Percentiles rank a stretch among this genome's conserved stretches.
Conservation (phyloP, 2,888 invertebrate species). For the Dasypolia templi region DNA sequence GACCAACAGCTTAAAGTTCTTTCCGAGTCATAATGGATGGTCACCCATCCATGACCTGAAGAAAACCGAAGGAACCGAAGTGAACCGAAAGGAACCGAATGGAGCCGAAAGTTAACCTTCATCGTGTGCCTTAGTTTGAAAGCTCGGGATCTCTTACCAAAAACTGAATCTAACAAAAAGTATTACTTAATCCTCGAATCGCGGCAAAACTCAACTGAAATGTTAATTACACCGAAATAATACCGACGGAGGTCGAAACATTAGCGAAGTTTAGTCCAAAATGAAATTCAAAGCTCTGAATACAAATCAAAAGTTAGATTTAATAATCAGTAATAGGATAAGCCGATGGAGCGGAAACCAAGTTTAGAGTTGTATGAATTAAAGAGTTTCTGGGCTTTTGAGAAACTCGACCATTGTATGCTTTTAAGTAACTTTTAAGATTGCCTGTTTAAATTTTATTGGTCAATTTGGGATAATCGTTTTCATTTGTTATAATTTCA, state of each 20-base stretch:
- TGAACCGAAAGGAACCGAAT: no score
- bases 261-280: slow-evolving; percentile 74
- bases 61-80: no score
- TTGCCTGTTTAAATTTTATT: slow-evolving; percentile 41
- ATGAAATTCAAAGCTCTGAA: slow-evolving; percentile 80
- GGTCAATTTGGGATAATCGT: slow-evolving; percentile 24
- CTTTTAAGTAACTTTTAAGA: slow-evolving; percentile 56
- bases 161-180: slow-evolving; percentile 39
- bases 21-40: no score
- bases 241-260: slow-evolving; percentile 66
- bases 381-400: slow-evolving; percentile 69
- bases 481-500: slow-evolving; percentile 31
- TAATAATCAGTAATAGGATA: slow-evolving; percentile 85
- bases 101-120: no score
- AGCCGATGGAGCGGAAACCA: slow-evolving; percentile 79
- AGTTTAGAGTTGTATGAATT: slow-evolving; percentile 71
- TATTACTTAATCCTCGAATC: slow-evolving; percentile 22
- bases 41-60: no score
- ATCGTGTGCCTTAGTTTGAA: no score
- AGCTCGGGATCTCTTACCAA: no score
- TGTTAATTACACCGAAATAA: slow-evolving; percentile 68
- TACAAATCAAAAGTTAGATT: slow-evolving; percentile 78
- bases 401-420: slow-evolving; percentile 63
- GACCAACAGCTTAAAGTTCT: no score
- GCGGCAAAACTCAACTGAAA: slow-evolving; percentile 60